Conservation (phyloP, 2,888 invertebrate genomes). For the Agrotis segetum region DNA sequence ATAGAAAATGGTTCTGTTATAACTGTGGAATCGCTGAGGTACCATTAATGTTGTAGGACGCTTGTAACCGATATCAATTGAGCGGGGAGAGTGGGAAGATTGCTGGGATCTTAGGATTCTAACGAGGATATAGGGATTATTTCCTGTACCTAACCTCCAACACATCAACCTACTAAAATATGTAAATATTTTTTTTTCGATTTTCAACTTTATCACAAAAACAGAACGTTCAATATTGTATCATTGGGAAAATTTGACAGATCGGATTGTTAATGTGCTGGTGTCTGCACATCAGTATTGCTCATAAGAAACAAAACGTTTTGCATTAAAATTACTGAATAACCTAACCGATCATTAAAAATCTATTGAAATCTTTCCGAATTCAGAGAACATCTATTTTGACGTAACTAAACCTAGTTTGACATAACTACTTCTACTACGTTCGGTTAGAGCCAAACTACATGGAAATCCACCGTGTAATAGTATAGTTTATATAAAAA, state of each 20-base stretch:
- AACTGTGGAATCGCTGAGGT: background rate
- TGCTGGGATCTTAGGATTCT: background rate
- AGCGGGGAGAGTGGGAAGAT: background rate
- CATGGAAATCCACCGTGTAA: slow-evolving; percentile 38
- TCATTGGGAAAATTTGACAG: too few relatives aligned
- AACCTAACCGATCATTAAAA: background rate
- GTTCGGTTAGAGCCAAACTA: background rate
- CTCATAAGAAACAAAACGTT: background rate
- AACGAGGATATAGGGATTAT: background rate
- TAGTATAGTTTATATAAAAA: slow-evolving; percentile 35
- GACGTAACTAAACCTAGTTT: background rate
- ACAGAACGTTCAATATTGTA: too few relatives aligned
- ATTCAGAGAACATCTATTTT: too few relatives aligned
- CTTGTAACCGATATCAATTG: background rate
- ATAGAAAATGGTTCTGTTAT: slow-evolving; percentile 5
- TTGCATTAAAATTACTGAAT: background rate
- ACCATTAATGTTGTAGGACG: background rate
- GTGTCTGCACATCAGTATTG: background rate
- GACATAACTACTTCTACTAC: background rate
- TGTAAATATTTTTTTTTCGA: too few relatives aligned
- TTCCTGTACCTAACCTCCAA: background rate
- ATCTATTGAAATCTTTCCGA: background rate
- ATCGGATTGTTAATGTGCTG: too few relatives aligned
- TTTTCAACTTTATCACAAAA: too few relatives aligned
- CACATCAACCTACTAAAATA: too few relatives aligned